A percentile compares a stretch with the other conserved stretches of the same genome.
Conservation (phyloP, 2,797 vertebrate species). For the Morelia viridis region DNA sequence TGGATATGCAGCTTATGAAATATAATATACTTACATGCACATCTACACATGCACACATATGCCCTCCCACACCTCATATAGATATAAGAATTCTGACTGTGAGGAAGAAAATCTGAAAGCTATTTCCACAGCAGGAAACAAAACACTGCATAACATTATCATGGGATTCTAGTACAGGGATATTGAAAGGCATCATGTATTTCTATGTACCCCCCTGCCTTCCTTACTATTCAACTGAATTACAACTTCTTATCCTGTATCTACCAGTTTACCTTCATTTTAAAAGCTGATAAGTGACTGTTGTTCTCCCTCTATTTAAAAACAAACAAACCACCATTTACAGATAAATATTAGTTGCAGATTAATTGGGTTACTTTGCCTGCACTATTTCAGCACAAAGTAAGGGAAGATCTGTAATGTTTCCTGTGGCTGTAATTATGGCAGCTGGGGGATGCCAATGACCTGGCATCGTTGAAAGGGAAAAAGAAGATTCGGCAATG, state of each 20-base stretch:
- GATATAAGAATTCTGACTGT: neutral
- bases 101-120: neutral
- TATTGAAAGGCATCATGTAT: neutral
- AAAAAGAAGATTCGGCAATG: neutral
- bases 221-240: neutral
- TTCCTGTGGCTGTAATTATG: neutral
- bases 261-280: neutral
- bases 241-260: neutral
- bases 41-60: neutral
- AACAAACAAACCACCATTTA: neutral
- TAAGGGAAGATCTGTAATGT: neutral
- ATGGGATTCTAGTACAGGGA: neutral
- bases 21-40: neutral
- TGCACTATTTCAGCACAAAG: neutral
- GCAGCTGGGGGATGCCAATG: neutral
- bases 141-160: neutral
- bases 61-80: neutral
- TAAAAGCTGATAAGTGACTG: neutral
- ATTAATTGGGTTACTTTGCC: neutral
- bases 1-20: neutral
- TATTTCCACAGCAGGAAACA: neutral
- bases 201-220: neutral
- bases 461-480: neutral
- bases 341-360: neutral
- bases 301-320: neutral